Evolutionary conservation across 1,140 invertebrate species (phyloP), one percentile per base, ranked within the genome.

Genomic region (Delia radicum): DNA sequence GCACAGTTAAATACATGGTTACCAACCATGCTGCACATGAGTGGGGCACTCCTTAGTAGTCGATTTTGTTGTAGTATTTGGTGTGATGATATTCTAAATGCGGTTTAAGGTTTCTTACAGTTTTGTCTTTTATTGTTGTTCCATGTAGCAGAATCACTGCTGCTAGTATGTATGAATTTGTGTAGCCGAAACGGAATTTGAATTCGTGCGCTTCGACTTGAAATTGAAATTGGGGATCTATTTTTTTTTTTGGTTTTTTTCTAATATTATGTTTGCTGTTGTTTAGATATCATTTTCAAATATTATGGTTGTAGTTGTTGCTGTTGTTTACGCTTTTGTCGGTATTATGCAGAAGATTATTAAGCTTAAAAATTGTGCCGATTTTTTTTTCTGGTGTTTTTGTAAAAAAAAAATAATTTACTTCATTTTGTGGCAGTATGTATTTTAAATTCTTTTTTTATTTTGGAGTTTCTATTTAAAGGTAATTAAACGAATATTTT

Each of bases 51-150:
- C 65, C 65, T 69, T 69, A 69, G 31, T n/a, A 69, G 29, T 69
- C 29, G 31, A 42, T 42, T 42, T 69, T 33, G 29, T 69, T 37
- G 65, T 12, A 21, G 28, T 31, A 33, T 69, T 69, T 67, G 27
- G 65, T 33, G 29, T 69, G 65, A 69, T 69, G 65, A 69, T 69
- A 69, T 69, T 69, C 65, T 69, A 69, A 69, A 69, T 69, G 65
- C 29, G 29, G 65, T 69, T 69, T 69, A 33, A 69, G 29, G 65
- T 69, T 69, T 69, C 65, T 33, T 55, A 21, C 8, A 18, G 48
- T 0, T 55, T 55, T 55, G 1, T 55, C 24, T 7, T 29, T 33
- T 69, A 18, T 21, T 69, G n/a, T 21, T 55, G 48, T 6, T 8
- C 29, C 65, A 69, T 37, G 18, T 69, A 33, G n/a, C n/a, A n/a